Conservation (phyloP, 2,113 vertebrate genomes). For the Bubalus kerabau region DNA sequence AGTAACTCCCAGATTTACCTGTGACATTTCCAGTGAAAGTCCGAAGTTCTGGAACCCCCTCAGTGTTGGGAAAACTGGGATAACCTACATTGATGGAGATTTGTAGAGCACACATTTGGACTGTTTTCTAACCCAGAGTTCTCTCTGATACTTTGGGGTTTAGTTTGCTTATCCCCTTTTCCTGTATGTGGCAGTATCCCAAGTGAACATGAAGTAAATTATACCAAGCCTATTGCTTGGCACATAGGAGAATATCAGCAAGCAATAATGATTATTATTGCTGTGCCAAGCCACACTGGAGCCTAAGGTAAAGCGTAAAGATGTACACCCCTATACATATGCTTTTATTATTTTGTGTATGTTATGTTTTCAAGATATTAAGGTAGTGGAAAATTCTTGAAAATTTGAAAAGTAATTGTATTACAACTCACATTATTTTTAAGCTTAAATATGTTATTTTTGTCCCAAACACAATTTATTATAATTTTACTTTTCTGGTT, state of each 20-base stretch:
- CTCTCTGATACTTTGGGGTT: background rate
- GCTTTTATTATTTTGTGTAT: background rate
- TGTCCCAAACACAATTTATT: background rate
- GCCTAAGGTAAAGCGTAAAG: background rate
- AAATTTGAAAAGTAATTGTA: background rate
- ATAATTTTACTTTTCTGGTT: background rate
- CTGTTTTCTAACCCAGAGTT: background rate
- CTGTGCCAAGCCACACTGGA: background rate
- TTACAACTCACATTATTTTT: background rate
- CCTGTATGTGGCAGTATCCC: background rate
- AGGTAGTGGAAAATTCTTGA: background rate
- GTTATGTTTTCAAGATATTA: background rate
- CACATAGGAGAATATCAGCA: background rate
- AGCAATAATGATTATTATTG: background rate
- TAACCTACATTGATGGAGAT: background rate
- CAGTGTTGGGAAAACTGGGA: background rate
- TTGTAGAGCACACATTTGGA: background rate
- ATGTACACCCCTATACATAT: background rate
- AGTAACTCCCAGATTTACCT: background rate
- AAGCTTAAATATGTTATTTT: slow-evolving; percentile 11
- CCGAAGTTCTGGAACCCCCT: background rate
- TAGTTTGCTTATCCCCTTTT: background rate
- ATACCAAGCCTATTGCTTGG: background rate
- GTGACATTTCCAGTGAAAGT: background rate
- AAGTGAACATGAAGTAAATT: background rate